Evolutionary conservation across 2,888 invertebrate genomes (phyloP), one percentile per base, ranked within the genome.

Genomic region (Meiosimyza platycephala): DNA sequence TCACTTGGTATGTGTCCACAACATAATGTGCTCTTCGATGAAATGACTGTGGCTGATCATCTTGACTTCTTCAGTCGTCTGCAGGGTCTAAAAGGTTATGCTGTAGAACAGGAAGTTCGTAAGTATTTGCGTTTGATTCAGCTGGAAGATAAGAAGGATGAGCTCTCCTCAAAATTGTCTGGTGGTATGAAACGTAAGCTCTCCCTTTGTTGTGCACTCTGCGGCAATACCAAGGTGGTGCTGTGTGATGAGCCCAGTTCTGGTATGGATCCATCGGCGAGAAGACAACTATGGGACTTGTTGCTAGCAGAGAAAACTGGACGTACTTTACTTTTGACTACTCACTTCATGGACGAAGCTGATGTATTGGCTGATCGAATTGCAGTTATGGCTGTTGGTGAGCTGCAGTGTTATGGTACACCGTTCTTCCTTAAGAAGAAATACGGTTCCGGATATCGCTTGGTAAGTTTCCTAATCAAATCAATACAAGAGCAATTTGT

Each of bases 321-420:
- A 22, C 89, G 94, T 16, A 93, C 95, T 0, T 91, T 95, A 84
- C 89, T 96, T 64, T 88, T 95, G 71, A 93, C 95, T 0, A 94
- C 94, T 0, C 94, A 95, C 86, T 94, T 94, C 83, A 95, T 95
- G 95, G 95, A 95, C 81, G 95, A 95, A 86, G 95, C 95, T 2
- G 95, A 95, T 85, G 88, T 93, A 64, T 88, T 95, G 3, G 95
- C 95, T 0, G 95, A 95, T 85, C 89, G 94, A 51, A 94, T 95
- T 74, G 95, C 94, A 13, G 95, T 95, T 72, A 93, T 95, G 92
- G 91, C 93, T 0, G 90, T 90, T 52, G 95, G 95, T 0, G 89
- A 90, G 28, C 86, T 95, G 50, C 92, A 93, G 80, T 95, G 95
- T 82, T 91, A 92, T 75, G 95, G 95, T 13, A 92, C 93, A 0